Evolutionary conservation across 2,797 vertebrate species (phyloP), one percentile per base, ranked within the genome.

Genomic region (Valencia hispanica): DNA sequence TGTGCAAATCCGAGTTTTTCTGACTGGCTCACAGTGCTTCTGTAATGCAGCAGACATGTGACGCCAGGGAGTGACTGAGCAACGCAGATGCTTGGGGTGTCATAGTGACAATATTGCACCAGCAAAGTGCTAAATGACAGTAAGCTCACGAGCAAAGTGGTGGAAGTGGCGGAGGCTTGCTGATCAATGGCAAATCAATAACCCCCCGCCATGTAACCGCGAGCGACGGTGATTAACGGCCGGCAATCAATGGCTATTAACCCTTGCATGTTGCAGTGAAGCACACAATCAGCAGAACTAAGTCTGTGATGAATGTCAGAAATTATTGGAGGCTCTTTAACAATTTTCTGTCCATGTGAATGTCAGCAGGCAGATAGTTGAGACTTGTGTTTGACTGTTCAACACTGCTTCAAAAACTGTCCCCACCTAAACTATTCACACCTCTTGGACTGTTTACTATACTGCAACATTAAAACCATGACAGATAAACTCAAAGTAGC

Each of bases 221-320:
- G 91, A 94, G 92, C 81, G 83, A 9, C 65, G 63, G 89, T 92
- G 93, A 95, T 94, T 93, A 95, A 94, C 88, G 78, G 78, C 73
- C 34, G 80, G 88, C 84, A 61, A 93, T 95, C 93, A 86, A 94
- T 94, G 73, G 84, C 89, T 73, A 89, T 94, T 93, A 92, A 94
- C 92, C 91, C 89, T 77, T 87, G 79, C 73, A 32, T 86, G 87
- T 84, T 80, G 70, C 79, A 86, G 84, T 81, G 91, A 88, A 87
- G 78, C 72, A 78, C 82, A 78, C 89, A 81, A 80, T 92, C 85
- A 79, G 79, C 18, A 70, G 79, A 82, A 53, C 47, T 22, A 78
- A 55, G 59, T 8, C 61, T 2, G n/a, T 81, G 84, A 91, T 83
- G 39, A 86, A 86, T n/a, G 83, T 20, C 79, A 72, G 74, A 83